Base-by-base conservation (phyloP, 2,888 invertebrate species). In the Eristalis arbustorum region DNA sequence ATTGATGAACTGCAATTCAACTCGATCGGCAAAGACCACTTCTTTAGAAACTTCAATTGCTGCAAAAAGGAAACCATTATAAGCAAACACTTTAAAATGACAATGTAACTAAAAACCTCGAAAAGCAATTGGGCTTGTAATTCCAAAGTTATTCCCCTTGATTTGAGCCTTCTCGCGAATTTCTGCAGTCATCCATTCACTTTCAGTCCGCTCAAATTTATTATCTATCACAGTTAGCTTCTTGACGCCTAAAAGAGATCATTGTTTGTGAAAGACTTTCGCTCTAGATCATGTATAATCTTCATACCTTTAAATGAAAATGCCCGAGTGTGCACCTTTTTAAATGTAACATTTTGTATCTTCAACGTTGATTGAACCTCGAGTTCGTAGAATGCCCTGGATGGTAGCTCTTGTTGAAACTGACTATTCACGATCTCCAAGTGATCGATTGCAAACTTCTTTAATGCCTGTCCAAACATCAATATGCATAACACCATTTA, bases 351-450 rank as follows among this genome's bases (percentile, higher is more conserved):
- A 88, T 95, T 95, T 87, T 95, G 94, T 90, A 97, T 94, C 89
- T 94, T 93, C 88, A 97, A 94, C 78, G 94, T 93, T 89, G 95
- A 94, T 71, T 94, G 94, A 56, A 97, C 95, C 89, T 95, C 95
- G 67, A 97, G 93, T 89, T 97, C 96, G 78, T 96, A 96, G 91
- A 97, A 94, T 78, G 95, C 94, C 84, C 96, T 94, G 89, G 96
- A 96, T 4, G 96, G 96, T 81, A 96, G 91, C 69, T 93, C 91
- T 0, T 93, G 93, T 34, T 93, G 92, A 64, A 96, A 94, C 13
- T 90, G 92, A 25, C 96, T 95, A 3, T 95, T 95, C 59, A 94
- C 93, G 69, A 97, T 92, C 88, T 94, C 93, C 88, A 97, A 94
- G 88, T 94, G 94, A 42, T 94, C 94, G 0, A 96, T 95, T 31